phyloP scores from a whole-genome alignment of 2,113 vertebrate genomes.

The Microtus ochrogaster region DNA sequence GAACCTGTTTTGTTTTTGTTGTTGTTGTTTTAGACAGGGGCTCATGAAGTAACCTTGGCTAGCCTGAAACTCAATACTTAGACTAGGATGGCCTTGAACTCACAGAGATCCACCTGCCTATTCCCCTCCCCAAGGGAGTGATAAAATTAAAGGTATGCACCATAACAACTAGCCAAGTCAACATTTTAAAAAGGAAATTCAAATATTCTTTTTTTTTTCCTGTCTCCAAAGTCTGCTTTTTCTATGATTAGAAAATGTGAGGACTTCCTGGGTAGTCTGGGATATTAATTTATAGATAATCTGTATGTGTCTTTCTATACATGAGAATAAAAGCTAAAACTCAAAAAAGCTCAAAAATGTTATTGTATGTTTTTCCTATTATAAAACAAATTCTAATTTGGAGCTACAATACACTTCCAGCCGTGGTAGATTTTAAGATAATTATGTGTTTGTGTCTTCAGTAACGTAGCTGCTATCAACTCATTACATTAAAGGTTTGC shows the following conservation, averaged over 20 bases:
- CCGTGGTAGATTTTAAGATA: conserved; percentile 63
- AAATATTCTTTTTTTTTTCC: neutral
- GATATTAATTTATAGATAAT: neutral
- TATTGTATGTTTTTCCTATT: conserved; percentile 32
- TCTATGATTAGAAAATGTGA: neutral
- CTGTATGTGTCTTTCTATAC: neutral
- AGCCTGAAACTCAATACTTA: neutral
- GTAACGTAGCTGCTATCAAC: conserved; percentile 72
- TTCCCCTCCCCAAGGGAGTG: too few species aligned
- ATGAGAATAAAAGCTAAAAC: conserved; percentile 14
- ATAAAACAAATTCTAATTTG: conserved; percentile 54
- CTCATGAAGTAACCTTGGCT: neutral
- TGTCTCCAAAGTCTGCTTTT: neutral
- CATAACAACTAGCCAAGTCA: neutral
- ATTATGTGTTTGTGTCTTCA: conserved; percentile 59
- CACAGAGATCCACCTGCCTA: neutral
- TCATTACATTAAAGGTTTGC: conserved; percentile 72
- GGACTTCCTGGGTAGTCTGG: neutral
- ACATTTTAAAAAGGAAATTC: neutral
- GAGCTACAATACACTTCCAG: neutral
- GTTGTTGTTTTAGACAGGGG: neutral
- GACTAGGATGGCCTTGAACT: neutral
- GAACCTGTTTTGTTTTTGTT: too few species aligned
- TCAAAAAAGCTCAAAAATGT: neutral
- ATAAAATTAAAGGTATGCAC: neutral